Evolutionary conservation across 2,888 invertebrate species (phyloP).

Genomic region (Harpalus rufipes): DNA sequence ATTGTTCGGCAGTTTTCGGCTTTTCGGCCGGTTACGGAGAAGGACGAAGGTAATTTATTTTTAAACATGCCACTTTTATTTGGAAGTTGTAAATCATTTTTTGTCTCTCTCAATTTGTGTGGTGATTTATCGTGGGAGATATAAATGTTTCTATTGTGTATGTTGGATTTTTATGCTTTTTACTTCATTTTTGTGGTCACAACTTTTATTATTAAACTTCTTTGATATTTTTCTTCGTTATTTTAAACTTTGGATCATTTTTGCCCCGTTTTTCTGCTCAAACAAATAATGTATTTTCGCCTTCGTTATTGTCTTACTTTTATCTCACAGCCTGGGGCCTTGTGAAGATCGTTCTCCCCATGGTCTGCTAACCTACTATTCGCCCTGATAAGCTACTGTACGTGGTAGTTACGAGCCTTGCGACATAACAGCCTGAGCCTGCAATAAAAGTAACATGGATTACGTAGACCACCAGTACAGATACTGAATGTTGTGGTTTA

Average conservation of each 20-base stretch:
- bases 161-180: no score
- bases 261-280: no score
- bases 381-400: background rate
- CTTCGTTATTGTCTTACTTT: no score
- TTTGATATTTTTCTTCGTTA: no score
- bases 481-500: background rate
- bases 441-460: no score
- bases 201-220: no score
- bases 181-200: no score
- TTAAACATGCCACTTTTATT: conserved; percentile 36
- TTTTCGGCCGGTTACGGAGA: conserved; percentile 4
- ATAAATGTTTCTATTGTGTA: background rate
- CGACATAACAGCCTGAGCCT: background rate
- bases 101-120: background rate
- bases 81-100: conserved; percentile 33
- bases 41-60: conserved; percentile 26
- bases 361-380: background rate
- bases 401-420: background rate
- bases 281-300: no score
- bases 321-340: background rate
- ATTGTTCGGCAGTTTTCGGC: conserved; percentile 19
- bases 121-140: background rate
- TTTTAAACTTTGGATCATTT: no score
- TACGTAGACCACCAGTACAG: background rate
- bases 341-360: background rate